These are phyloP conservation scores for Athetis lepigone DNA, from an alignment of 2,888 invertebrate species.

Conservation along the genomic window DNA sequence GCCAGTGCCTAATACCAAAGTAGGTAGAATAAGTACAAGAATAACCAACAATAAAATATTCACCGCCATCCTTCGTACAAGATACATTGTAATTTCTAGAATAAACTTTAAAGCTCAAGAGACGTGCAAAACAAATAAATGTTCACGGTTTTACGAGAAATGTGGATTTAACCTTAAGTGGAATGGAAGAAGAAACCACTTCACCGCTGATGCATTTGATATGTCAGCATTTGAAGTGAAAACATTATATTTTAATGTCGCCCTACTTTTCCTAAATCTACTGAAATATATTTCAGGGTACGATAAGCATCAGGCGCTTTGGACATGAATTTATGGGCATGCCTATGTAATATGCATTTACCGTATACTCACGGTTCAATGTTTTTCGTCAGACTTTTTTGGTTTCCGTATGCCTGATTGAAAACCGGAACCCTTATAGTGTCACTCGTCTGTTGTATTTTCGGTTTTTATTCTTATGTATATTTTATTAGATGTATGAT, in stretches of 20 bases:
- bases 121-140: background rate
- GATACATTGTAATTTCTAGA: background rate
- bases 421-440: no score
- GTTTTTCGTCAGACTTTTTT: background rate
- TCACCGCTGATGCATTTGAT: slow-evolving; percentile 3
- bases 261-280: slow-evolving; percentile 23
- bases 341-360: background rate
- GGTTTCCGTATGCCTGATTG: no score
- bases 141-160: background rate
- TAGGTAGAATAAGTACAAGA: no score
- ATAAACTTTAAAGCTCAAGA: background rate
- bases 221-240: background rate
- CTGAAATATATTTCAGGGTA: slow-evolving; percentile 40
- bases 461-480: no score
- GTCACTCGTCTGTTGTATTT: no score
- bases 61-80: background rate
- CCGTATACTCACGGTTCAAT: background rate
- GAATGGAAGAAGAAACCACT: slow-evolving; percentile 1
- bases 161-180: background rate
- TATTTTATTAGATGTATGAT: no score
- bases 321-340: slow-evolving; percentile 11
- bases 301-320: slow-evolving; percentile 40
- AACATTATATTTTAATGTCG: slow-evolving; percentile 15
- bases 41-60: no score
- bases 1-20: no score